Evolutionary conservation across 2,113 vertebrate species (phyloP).

Genomic region (Mustela nigripes): DNA sequence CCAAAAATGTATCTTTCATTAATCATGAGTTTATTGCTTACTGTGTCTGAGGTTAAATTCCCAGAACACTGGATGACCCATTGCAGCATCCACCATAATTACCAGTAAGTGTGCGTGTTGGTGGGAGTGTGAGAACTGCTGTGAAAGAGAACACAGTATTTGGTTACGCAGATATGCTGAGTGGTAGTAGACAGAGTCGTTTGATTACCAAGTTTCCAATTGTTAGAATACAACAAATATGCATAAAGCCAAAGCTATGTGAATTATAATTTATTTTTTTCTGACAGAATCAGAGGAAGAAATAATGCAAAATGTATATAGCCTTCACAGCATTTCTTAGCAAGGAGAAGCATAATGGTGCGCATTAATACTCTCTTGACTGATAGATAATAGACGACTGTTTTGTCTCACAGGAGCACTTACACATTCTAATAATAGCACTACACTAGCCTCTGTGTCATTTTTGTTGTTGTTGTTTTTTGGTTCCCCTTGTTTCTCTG

Average conservation of each 20-base stretch:
- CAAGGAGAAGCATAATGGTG: background rate
- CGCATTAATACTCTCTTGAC: too few relatives aligned
- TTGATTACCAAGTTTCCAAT: background rate
- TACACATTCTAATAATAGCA: background rate
- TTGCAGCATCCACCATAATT: background rate
- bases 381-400: background rate
- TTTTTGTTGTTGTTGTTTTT: background rate
- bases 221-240: background rate
- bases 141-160: background rate
- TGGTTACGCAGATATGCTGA: background rate
- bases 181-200: background rate
- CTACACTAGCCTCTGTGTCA: background rate
- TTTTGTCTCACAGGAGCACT: background rate
- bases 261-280: background rate
- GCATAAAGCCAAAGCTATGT: background rate
- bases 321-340: background rate
- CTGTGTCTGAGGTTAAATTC: background rate
- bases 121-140: background rate
- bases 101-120: background rate
- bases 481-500: background rate
- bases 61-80: background rate
- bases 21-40: background rate
- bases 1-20: background rate
- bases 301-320: background rate
- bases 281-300: background rate